Base-by-base conservation (phyloP, 2,797 vertebrate genomes). In the Cygnus olor region DNA sequence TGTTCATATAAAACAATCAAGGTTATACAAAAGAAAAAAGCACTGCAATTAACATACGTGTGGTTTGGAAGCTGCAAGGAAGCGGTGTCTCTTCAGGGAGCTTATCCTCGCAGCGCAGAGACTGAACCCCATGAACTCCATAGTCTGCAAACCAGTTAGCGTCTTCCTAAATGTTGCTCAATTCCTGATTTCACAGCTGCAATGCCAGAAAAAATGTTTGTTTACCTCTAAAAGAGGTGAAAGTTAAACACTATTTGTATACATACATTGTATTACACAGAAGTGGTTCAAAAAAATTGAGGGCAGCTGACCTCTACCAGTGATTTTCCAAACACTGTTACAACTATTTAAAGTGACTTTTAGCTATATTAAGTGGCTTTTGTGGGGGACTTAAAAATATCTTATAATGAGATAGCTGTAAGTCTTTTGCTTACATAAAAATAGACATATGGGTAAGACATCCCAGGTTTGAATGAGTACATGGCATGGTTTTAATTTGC, bases 391-490 rank as follows among this genome's bases (percentile, higher is more conserved):
- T 63, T 76, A 66, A 88, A 95, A 89, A 73, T 77, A 84, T 44
- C 56, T n/a, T 54, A 34, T 88, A 87, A 88, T 63, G 58, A 94
- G 73, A 73, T 58, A 81, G 22, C 18, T 36, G 2, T 44, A 68
- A 82, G 34, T 45, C 45, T 85, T 74, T 63, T 89, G 45, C 80
- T 94, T 57, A 74, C 6, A 10, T 32, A 80, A 88, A 89, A 95
- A 88, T 32, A 90, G 85, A 83, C 25, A 3, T 54, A 89, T 54
- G 70, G 94, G 73, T 89, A 89, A 93, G 91, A 58, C 77, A 65
- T 0, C 1, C 38, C 65, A 47, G 18, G 51, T 88, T 27, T 70
- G 88, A 79, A 20, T 81, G 93, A 85, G 80, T 85, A 69, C 68
- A 38, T 7, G 45, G 65, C 12, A 40, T 21, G 36, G 78, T 44